Conservation (phyloP, 2,113 vertebrate genomes). For the Narcine bancroftii region DNA sequence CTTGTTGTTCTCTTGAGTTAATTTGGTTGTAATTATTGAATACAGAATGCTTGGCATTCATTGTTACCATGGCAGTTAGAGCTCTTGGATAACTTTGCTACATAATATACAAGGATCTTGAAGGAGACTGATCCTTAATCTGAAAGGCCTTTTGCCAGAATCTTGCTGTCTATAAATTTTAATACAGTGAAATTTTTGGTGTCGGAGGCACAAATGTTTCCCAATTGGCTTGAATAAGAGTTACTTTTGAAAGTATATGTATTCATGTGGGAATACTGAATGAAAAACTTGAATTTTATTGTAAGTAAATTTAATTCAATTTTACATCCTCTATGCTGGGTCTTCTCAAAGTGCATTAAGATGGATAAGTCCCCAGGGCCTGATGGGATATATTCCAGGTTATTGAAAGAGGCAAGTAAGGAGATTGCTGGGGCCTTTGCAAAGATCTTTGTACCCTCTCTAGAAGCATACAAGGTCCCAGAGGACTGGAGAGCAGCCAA, state of each 20-base stretch:
- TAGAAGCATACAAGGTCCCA: too few species aligned
- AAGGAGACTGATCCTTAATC: not conserved
- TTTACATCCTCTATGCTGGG: not conserved
- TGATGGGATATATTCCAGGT: too few species aligned
- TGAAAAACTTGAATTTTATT: not conserved
- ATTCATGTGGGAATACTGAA: not conserved
- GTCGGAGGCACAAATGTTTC: not conserved
- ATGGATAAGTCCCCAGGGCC: too few species aligned
- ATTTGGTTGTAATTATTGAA: conserved; percentile 13
- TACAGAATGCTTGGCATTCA: conserved; percentile 13
- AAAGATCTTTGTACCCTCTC: too few species aligned
- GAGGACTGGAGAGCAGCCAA: too few species aligned
- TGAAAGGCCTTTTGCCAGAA: conserved; percentile 18
- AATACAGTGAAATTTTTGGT: conserved; percentile 17
- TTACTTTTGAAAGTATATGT: not conserved
- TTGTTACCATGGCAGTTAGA: not conserved
- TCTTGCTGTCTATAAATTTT: conserved; percentile 11
- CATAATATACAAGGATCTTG: not conserved
- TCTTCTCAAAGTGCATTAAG: too few species aligned
- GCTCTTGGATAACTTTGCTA: not conserved
- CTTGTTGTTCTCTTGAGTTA: not conserved
- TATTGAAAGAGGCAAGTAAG: too few species aligned
- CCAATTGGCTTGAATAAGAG: conserved; percentile 13
- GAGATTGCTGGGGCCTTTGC: too few species aligned
- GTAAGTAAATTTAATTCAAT: not conserved